Evolutionary conservation across 2,113 vertebrate species (phyloP), one percentile per base, ranked within the genome.

Genomic region (Rallus limicola): DNA sequence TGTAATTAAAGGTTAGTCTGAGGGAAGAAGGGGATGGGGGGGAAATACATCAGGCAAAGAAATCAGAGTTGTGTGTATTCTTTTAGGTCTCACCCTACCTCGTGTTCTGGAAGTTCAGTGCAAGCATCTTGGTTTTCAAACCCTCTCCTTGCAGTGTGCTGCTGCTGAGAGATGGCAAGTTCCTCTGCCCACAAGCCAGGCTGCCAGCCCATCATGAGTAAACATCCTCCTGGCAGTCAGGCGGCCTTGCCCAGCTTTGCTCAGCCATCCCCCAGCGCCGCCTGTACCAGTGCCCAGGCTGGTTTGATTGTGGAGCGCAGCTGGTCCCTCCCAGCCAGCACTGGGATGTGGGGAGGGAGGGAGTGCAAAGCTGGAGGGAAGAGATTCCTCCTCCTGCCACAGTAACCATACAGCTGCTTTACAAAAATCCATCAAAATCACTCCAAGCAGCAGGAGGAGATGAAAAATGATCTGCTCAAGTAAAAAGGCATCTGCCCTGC

Each of bases 211-310:
- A 23, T 31, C 6, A 4, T 48, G 42, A 74, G 92, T 77, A 94
- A 93, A 96, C 96, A 96, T 82, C 58, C 65, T 80, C 7, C 75
- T 0, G 50, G 91, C 80, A 72, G 86, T 69, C 93, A 90, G 90
- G 82, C 34, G 18, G 85, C 25, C 25, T 31, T 38, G 62, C 65
- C 2, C 65, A 75, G 96, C 91, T 86, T 60, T 88, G 88, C 38
- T 2, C 75, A 3, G 20, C 77, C 83, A 69, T n/a, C 56, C 46
- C 53, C 44, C 20, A 17, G 90, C 2, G 16, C 59, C 5, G 3
- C 10, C 93, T 68, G 91, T 90, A 78, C 94, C 96, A 96, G 92
- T 1, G 11, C 62, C 67, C 80, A 3, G 76, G 76, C 34, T 46
- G 64, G 34, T 26, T 52, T 56, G 81, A 72, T 2, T 44, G 81